Evolutionary conservation across 2,888 invertebrate genomes (phyloP).

Genomic region (Synanthedon formicaeformis): DNA sequence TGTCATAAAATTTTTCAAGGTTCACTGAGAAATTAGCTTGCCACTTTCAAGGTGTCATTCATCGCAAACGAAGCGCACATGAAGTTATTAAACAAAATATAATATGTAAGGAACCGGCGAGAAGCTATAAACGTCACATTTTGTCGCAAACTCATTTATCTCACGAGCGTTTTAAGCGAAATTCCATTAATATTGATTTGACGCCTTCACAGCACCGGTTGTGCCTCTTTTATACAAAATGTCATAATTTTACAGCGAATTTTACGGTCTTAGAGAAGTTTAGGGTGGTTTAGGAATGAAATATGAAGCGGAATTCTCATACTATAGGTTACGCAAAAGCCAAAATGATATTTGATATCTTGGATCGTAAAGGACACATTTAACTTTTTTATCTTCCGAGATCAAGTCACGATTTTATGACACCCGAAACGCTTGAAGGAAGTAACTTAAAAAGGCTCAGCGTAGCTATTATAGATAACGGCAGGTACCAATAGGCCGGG

Average conservation of each 20-base stretch:
- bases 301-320: background rate
- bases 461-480: no score
- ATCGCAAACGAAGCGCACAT: no score
- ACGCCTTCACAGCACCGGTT: conserved; percentile 1
- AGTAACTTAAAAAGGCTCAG: background rate
- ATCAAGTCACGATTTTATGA: background rate
- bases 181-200: conserved; percentile 11
- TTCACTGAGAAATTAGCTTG: no score
- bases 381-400: background rate
- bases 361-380: background rate
- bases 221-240: background rate
- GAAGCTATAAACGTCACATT: conserved; percentile 1
- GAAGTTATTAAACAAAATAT: no score
- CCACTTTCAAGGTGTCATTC: no score
- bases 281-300: no score
- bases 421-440: background rate
- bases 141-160: conserved; percentile 7
- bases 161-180: conserved; percentile 5
- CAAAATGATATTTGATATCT: background rate
- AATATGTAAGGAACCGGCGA: background rate
- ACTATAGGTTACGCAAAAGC: background rate
- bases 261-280: no score
- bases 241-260: conserved; percentile 1
- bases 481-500: no score
- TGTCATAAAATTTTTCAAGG: no score